Conservation (phyloP, 2,888 invertebrate genomes). For the Rhorus exstirpatorius region DNA sequence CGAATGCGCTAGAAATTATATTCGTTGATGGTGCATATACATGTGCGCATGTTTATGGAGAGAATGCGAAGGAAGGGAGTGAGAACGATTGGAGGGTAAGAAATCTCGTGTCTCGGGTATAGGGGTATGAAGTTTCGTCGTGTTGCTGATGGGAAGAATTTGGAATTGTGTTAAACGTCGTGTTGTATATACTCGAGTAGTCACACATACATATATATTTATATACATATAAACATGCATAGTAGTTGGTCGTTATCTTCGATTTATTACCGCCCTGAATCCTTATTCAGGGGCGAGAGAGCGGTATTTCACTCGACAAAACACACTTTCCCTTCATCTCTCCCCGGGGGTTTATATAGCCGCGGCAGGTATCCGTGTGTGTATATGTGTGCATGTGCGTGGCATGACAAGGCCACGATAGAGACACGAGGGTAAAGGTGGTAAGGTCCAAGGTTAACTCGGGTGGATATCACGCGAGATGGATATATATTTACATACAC, state of each 20-base stretch:
- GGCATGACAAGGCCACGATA: conserved; percentile 50
- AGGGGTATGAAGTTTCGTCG: no score
- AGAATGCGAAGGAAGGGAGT: no score
- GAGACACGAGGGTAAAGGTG: conserved; percentile 62
- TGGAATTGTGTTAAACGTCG: conserved; percentile 76
- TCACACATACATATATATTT: no score
- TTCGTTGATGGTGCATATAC: no score
- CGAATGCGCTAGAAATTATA: no score
- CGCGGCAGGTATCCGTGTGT: neutral
- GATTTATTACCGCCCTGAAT: conserved; percentile 81
- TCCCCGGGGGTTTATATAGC: neutral
- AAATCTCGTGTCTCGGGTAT: no score
- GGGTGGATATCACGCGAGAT: conserved; percentile 55
- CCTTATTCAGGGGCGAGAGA: conserved; percentile 78
- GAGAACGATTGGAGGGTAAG: no score
- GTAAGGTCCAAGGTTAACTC: conserved; percentile 66
- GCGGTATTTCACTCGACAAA: conserved; percentile 59
- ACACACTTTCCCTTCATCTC: no score
- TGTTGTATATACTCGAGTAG: conserved; percentile 75
- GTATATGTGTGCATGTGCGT: conserved; percentile 7
- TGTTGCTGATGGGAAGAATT: conserved; percentile 10
- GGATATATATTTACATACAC: no score
- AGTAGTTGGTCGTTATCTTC: conserved; percentile 82
- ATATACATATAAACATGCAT: no score
- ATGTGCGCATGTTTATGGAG: no score